Evolutionary conservation across 2,797 vertebrate species (phyloP).

Genomic region (Intellagama lesueurii): DNA sequence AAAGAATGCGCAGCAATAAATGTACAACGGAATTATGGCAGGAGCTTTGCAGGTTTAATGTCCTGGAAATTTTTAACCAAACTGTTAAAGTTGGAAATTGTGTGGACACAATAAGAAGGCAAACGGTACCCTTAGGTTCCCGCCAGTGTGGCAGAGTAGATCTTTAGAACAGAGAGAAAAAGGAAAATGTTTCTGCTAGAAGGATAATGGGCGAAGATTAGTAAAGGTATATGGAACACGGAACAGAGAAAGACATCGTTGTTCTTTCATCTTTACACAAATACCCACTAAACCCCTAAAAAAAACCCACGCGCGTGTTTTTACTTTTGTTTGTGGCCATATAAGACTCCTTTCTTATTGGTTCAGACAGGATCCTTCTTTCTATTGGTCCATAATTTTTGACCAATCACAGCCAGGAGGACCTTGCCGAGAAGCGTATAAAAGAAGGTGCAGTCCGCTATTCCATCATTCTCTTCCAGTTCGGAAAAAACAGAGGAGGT

Average conservation of each 20-base stretch:
- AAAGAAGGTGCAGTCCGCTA: neutral
- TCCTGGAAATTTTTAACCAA: neutral
- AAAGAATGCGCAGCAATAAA: neutral
- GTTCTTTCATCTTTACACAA: neutral
- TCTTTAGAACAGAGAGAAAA: neutral
- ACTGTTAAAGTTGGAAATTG: neutral
- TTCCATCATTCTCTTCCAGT: rapidly evolving
- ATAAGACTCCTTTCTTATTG: neutral
- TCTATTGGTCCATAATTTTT: neutral
- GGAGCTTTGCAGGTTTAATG: neutral
- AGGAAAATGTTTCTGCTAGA: neutral
- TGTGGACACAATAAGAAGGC: too few relatives aligned
- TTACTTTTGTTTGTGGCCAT: too few relatives aligned
- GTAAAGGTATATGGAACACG: too few relatives aligned
- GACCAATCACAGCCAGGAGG: neutral
- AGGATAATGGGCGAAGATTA: neutral
- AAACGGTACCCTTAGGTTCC: neutral
- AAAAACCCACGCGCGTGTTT: neutral
- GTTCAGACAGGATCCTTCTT: neutral
- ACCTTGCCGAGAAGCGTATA: neutral
- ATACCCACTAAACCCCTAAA: neutral
- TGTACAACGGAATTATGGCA: too few relatives aligned
- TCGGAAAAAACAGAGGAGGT: rapidly evolving
- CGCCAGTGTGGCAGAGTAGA: neutral
- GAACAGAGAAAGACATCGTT: neutral